phyloP scores from a whole-genome alignment of 1,140 invertebrate species.

The Cotesia glomerata region DNA sequence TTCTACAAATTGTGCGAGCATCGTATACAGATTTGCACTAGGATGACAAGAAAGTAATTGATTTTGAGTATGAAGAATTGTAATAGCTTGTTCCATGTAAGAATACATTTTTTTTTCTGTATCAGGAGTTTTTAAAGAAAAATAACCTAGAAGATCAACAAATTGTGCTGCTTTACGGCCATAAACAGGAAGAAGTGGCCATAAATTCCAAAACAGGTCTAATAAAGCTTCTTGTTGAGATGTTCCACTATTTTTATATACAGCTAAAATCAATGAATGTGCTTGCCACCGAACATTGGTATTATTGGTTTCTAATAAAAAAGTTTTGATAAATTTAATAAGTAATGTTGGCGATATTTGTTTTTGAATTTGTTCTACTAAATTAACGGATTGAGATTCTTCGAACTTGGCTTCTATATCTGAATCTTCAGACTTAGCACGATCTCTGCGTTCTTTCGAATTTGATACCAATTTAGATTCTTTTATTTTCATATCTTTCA shows the following conservation, averaged over 20 bases:
- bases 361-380: slow-evolving; percentile 77
- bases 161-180: slow-evolving; percentile 95
- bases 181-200: slow-evolving; percentile 89
- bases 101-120: slow-evolving; percentile 70
- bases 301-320: slow-evolving; percentile 92
- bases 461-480: slow-evolving; percentile 36
- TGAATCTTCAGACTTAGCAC: slow-evolving; percentile 74
- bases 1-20: slow-evolving; percentile 89
- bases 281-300: slow-evolving; percentile 94
- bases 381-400: slow-evolving; percentile 71
- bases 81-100: slow-evolving; percentile 86
- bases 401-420: slow-evolving; percentile 73
- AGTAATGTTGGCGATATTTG: slow-evolving; percentile 73
- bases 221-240: slow-evolving; percentile 80
- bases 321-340: slow-evolving; percentile 85
- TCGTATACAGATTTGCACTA: slow-evolving; percentile 91
- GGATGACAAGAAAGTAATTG: slow-evolving; percentile 87
- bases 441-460: slow-evolving; percentile 64
- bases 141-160: slow-evolving; percentile 93
- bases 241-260: slow-evolving; percentile 83
- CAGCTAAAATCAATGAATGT: slow-evolving; percentile 84
- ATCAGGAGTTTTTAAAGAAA: slow-evolving; percentile 81
- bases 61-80: slow-evolving; percentile 86
- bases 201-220: slow-evolving; percentile 87
- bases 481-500: slow-evolving; percentile 52